Percentiles rank a stretch among this genome's conserved stretches.
Conservation (phyloP, 1,140 invertebrate species). For the Platorchestia sp. region DNA sequence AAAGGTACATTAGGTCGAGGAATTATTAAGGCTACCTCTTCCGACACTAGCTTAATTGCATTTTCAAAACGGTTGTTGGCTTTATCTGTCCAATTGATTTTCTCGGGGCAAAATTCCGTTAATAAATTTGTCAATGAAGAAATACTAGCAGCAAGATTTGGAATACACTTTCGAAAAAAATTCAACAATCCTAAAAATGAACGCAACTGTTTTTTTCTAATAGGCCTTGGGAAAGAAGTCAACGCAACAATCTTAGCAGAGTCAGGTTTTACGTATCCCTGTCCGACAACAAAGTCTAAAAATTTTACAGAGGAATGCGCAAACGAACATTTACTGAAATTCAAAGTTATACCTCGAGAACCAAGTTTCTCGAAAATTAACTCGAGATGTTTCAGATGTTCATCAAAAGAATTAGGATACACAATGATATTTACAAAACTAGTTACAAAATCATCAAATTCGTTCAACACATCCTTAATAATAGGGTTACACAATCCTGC, state of each 20-base stretch:
- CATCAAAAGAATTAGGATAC: neutral
- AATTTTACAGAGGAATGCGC: neutral
- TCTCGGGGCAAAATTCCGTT: neutral
- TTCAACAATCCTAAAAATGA: neutral
- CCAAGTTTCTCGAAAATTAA: neutral
- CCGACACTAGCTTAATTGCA: neutral
- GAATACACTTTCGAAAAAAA: neutral
- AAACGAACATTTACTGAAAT: neutral
- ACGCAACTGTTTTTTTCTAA: neutral
- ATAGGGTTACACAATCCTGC: no score
- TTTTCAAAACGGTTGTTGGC: neutral
- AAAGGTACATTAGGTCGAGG: neutral
- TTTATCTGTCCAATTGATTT: neutral
- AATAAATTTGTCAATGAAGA: no score
- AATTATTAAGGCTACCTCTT: neutral
- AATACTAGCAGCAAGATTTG: neutral
- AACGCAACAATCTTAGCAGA: neutral
- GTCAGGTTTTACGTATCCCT: neutral
- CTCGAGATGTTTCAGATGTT: neutral
- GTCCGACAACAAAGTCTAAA: conserved; percentile 14
- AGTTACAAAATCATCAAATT: no score
- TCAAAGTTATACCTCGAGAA: neutral
- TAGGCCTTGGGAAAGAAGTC: conserved; percentile 4
- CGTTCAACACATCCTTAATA: no score
- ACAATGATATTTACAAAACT: neutral